Evolutionary conservation across 2,113 vertebrate genomes (phyloP), one percentile per base, ranked within the genome.

Genomic region (Cathartes aura): DNA sequence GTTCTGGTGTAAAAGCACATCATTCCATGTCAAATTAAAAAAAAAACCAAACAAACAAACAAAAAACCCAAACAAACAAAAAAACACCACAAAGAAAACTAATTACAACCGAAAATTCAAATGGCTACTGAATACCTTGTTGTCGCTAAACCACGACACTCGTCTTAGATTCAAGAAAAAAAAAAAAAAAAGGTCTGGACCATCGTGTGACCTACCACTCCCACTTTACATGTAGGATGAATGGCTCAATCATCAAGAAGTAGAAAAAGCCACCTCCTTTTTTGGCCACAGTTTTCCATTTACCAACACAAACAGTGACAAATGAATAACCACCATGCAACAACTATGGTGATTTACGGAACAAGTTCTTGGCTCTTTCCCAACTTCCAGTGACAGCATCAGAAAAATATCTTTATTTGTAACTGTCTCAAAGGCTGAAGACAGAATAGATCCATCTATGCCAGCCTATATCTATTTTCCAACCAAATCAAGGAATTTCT

Each of bases 401-500:
- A 89, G 38, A 85, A 94, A 95, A 80, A 63, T 38, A 55, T 53
- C 66, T 94, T 86, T 73, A 76, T 66, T 62, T 79, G 66, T 38
- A 76, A 53, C 70, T 62, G 21, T 73, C 91, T 90, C 84, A 76
- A 74, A 84, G 36, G 68, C 68, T 90, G 60, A 88, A 75, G 42
- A 80, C 62, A 73, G 42, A 88, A 87, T 0, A 87, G 32, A 87
- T 59, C 11, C 30, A 53, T 36, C 38, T 29, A 43, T 23, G 34
- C 59, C 60, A 95, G 43, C 5, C 38, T 42, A 89, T 7, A 15
- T 4, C 27, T 5, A 27, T 48, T 47, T 92, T 89, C 59, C n/a
- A 81, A 50, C 13, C 53, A 38, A 82, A 93, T 18, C 8, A 70
- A 82, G 36, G 53, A 11, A 62, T 70, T 89, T 36, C 22, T 89